Evolutionary conservation across 2,888 invertebrate genomes (phyloP), one percentile per base, ranked within the genome.

Genomic region (Muschampia plurimacula): DNA sequence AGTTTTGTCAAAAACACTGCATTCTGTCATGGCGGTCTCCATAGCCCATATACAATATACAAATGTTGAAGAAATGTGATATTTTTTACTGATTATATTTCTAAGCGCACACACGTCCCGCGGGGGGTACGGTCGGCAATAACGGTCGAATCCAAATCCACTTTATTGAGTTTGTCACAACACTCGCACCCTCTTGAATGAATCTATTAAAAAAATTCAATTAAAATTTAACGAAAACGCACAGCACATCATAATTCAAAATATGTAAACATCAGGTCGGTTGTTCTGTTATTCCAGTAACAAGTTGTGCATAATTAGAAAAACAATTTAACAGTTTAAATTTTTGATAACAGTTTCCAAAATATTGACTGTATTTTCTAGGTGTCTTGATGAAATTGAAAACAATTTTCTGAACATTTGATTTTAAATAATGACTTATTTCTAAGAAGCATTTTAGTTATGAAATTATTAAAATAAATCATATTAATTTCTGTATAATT

Each of bases 41-140:
- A 92, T 90, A 91, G 90, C 83, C 89, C 85, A 89, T 92, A 91
- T 93, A 90, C 88, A 88, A 87, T 87, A 79, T 87, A 91, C 92
- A 93, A 86, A 85, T 82, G 90, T 91, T 90, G 82, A 81, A 83
- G 71, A 80, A 84, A 86, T 88, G 86, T 88, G 87, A 89, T 89
- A 90, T 90, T 88, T 89, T 89, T 72, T 68, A 72, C 55, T 68
- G 67, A 68, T 72, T 89, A 86, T 83, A 80, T 82, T 83, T 84
- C 80, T 85, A 64, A 72, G 72, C 63, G 84, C 87, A 88, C 85
- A 80, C 84, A 77, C 84, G 83, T 75, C 77, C 77, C 78, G 85
- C 84, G 88, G 83, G 85, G 80, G 79, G 82, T 75, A 75, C 78
- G 75, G 52, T 49, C 76, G 76, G 81, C 80, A 73, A 77, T 71